Percentiles rank a stretch among this genome's conserved stretches.
Conservation (phyloP, 2,888 invertebrate species). For the Zonitis immaculata region DNA sequence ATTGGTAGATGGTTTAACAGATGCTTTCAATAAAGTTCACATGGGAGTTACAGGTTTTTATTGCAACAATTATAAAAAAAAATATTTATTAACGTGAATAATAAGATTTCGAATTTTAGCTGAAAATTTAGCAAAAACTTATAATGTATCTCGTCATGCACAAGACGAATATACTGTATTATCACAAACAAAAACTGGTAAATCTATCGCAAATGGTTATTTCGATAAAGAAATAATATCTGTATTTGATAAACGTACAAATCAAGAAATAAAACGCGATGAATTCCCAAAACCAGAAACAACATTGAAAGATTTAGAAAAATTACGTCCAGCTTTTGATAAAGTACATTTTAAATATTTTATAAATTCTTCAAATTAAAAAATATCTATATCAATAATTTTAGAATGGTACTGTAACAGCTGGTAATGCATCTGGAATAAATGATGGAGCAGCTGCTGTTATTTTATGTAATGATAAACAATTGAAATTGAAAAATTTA, state of each 20-base stretch:
- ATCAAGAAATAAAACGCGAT: constrained; percentile 54
- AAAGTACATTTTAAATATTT: constrained; percentile 26
- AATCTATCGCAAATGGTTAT: constrained; percentile 57
- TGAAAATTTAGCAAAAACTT: constrained; percentile 69
- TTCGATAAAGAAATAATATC: constrained; percentile 70
- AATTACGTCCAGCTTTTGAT: constrained; percentile 61
- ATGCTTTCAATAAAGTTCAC: constrained; percentile 66
- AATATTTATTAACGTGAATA: too few species aligned
- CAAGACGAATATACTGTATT: constrained; percentile 66
- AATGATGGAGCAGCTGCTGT: constrained; percentile 90
- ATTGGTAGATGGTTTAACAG: constrained; percentile 66
- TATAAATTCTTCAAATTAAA: background rate
- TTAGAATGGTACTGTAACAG: constrained; percentile 65
- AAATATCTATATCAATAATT: too few species aligned
- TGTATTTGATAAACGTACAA: constrained; percentile 45
- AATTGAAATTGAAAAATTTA: constrained; percentile 54
- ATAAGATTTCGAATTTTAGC: constrained; percentile 49
- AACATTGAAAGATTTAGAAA: constrained; percentile 57
- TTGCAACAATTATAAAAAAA: background rate
- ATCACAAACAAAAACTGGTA: constrained; percentile 63
- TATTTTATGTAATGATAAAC: constrained; percentile 62
- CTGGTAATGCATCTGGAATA: constrained; percentile 75
- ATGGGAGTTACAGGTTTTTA: constrained; percentile 72
- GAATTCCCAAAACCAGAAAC: constrained; percentile 65
- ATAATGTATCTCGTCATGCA: constrained; percentile 58